phyloP scores from a whole-genome alignment of 2,797 vertebrate genomes.

The Anas georgica region DNA sequence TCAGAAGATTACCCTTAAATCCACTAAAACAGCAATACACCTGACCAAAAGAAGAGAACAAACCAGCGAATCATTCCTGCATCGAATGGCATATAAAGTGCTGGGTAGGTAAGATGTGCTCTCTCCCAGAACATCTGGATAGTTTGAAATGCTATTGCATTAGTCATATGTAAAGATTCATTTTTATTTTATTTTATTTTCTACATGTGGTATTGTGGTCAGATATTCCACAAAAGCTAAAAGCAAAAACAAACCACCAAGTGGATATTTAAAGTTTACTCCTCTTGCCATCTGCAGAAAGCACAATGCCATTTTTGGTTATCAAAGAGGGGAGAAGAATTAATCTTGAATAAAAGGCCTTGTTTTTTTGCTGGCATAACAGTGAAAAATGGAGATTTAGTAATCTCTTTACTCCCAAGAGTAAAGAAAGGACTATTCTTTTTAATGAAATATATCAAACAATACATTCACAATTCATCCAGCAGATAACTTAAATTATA shows the following conservation, averaged over 20 bases:
- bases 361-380: neutral
- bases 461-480: constrained; percentile 18
- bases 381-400: neutral
- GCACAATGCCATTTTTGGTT: neutral
- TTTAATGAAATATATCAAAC: neutral
- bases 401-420: constrained; percentile 12
- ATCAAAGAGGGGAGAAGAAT: neutral
- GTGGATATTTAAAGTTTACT: neutral
- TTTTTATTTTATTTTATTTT: neutral
- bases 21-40: neutral
- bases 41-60: neutral
- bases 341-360: neutral
- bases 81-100: neutral
- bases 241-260: neutral
- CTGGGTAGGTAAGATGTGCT: neutral
- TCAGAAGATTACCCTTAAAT: neutral
- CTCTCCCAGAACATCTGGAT: neutral
- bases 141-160: neutral
- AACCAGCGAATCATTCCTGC: neutral
- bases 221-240: neutral
- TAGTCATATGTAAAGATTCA: neutral
- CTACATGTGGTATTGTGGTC: neutral
- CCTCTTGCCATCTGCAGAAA: neutral
- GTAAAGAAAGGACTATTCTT: neutral
- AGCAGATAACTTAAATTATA: neutral